phyloP scores from a whole-genome alignment of 2,888 invertebrate species.

The Scaptomyza parva region DNA sequence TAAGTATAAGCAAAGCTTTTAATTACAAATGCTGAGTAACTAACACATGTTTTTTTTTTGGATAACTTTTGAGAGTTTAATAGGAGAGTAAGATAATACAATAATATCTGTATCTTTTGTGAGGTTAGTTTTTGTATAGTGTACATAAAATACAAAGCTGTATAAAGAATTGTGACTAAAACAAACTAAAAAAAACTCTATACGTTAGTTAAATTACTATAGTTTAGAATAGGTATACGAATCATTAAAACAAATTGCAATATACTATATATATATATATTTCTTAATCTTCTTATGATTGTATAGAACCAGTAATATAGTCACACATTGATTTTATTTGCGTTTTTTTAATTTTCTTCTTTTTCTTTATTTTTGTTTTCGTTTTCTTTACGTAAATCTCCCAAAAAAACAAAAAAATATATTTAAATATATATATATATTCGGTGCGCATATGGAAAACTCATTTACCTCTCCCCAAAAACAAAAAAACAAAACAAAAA shows the following conservation, averaged over 20 bases:
- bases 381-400: conserved; percentile 52
- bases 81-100: conserved; percentile 1
- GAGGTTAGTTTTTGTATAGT: conserved; percentile 22
- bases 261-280: conserved; percentile 1
- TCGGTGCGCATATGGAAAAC: conserved; percentile 75
- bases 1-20: conserved; percentile 13
- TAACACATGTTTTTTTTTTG: conserved; percentile 32
- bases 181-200: conserved; percentile 55
- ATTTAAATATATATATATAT: conserved; percentile 43
- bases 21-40: conserved; percentile 31
- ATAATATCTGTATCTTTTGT: neutral
- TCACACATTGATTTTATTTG: conserved; percentile 41
- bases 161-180: conserved; percentile 71
- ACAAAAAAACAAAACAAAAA: conserved; percentile 7
- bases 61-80: conserved; percentile 10
- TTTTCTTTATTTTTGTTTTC: conserved; percentile 54
- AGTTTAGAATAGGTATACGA: conserved; percentile 3
- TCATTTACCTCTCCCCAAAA: conserved; percentile 45
- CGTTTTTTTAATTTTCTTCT: conserved; percentile 46
- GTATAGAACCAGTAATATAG: conserved; percentile 44
- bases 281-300: conserved; percentile 19
- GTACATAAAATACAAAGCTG: conserved; percentile 65
- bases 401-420: conserved; percentile 32
- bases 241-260: neutral
- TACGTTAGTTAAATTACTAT: conserved; percentile 35